Conservation (phyloP, 2,888 invertebrate species). For the Ormyrus nitidulus region DNA sequence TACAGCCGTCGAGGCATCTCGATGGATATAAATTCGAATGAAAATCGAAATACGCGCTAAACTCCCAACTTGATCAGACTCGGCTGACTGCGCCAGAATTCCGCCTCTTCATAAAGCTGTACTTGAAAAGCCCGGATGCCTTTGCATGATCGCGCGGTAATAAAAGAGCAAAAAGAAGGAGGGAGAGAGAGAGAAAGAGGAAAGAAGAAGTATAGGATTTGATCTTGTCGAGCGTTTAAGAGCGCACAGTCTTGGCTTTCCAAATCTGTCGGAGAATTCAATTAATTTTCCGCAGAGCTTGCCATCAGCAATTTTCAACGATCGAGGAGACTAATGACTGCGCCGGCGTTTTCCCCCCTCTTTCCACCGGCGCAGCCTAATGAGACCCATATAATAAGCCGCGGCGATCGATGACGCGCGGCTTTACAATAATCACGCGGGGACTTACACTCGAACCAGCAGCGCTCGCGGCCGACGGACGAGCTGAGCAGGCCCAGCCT, state of each 20-base stretch:
- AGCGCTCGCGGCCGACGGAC: conserved; percentile 78
- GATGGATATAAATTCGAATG: too few species aligned
- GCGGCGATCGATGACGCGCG: conserved; percentile 13
- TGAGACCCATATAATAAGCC: conserved; percentile 45
- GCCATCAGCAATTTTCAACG: conserved; percentile 58
- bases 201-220: background rate
- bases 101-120: too few species aligned
- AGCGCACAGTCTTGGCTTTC: conserved; percentile 5
- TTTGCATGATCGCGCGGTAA: background rate
- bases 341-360: background rate
- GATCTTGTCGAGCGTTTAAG: conserved; percentile 35
- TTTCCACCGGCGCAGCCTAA: conserved; percentile 33
- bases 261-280: conserved; percentile 60
- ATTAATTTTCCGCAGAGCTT: conserved; percentile 62
- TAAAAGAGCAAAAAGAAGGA: background rate
- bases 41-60: too few species aligned
- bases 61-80: too few species aligned
- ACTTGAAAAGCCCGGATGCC: background rate
- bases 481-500: conserved; percentile 69
- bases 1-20: too few species aligned
- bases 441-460: conserved; percentile 82
- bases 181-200: background rate
- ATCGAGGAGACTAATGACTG: conserved; percentile 59
- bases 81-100: too few species aligned
- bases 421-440: conserved; percentile 9